Conservation (phyloP, 2,888 invertebrate genomes). For the Dryadula phaetusa region DNA sequence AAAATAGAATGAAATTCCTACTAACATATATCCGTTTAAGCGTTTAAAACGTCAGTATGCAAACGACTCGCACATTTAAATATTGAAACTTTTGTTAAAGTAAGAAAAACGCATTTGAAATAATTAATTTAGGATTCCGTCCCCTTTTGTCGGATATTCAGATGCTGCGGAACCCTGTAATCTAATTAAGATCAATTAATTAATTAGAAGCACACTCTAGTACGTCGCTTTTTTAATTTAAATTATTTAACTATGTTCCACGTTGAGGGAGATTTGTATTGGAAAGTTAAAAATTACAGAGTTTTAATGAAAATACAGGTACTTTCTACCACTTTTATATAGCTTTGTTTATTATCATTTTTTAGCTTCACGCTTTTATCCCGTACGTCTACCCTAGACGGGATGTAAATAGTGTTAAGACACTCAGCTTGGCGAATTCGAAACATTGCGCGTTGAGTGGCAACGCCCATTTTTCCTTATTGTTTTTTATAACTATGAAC, state of each 20-base stretch:
- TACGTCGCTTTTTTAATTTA: conserved; percentile 40
- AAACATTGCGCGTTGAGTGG: no score
- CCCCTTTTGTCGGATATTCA: conserved; percentile 46
- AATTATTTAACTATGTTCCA: conserved; percentile 15
- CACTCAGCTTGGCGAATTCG: no score
- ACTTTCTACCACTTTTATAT: no score
- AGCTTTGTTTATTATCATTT: no score
- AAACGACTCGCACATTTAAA: conserved; percentile 18
- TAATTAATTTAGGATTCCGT: conserved; percentile 49
- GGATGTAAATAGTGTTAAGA: no score
- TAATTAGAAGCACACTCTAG: conserved; percentile 42
- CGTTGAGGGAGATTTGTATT: conserved; percentile 1
- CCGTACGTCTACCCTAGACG: no score
- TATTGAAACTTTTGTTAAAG: conserved; percentile 43
- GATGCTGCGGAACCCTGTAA: conserved; percentile 48
- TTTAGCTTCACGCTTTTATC: no score
- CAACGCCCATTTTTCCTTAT: no score
- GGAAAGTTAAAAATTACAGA: not conserved
- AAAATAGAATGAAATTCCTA: no score
- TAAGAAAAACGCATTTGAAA: conserved; percentile 50
- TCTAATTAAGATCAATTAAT: conserved; percentile 51
- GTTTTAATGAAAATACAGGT: no score
- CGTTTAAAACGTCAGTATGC: conserved; percentile 15
- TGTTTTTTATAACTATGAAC: no score
- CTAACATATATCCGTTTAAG: no score